phyloP scores from a whole-genome alignment of 2,888 invertebrate genomes.

The Margaritifera margaritifera region DNA sequence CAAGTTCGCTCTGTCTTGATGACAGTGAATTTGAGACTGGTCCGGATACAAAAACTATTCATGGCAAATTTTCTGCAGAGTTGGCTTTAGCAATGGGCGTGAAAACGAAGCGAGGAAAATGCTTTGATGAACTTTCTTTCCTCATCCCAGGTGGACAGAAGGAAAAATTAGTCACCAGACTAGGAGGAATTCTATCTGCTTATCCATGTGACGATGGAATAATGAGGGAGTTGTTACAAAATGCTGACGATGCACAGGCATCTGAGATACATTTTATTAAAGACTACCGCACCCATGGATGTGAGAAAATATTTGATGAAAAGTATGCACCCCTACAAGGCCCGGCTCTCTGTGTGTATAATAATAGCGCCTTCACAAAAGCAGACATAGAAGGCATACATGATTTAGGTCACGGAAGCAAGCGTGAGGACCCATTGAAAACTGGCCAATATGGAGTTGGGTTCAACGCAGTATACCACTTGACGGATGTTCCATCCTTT shows the following conservation, averaged over 20 bases:
- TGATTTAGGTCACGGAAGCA: constrained; percentile 65
- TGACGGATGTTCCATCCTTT: constrained; percentile 70
- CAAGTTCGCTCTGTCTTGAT: constrained; percentile 50
- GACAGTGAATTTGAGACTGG: constrained; percentile 47
- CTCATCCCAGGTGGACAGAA: constrained; percentile 64
- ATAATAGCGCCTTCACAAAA: constrained; percentile 63
- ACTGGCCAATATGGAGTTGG: constrained; percentile 71
- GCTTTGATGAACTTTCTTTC: constrained; percentile 11
- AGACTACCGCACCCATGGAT: constrained; percentile 48
- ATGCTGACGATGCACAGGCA: constrained; percentile 67
- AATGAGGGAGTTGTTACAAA: constrained; percentile 68
- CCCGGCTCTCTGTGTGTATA: constrained; percentile 68
- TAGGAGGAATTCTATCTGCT: constrained; percentile 58
- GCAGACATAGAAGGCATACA: constrained; percentile 66
- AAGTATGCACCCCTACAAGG: constrained; percentile 60
- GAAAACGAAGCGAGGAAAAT: constrained; percentile 28
- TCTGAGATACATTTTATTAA: constrained; percentile 65
- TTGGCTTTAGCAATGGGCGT: constrained; percentile 50
- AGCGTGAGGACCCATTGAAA: constrained; percentile 60
- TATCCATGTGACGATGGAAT: constrained; percentile 66
- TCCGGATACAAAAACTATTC: constrained; percentile 32
- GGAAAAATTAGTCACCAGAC: constrained; percentile 61
- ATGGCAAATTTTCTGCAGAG: constrained; percentile 45
- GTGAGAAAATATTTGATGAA: constrained; percentile 33
- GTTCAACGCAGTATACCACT: constrained; percentile 69